Evolutionary conservation across 2,797 vertebrate species (phyloP).

Genomic region (Cottoperca gobio): DNA sequence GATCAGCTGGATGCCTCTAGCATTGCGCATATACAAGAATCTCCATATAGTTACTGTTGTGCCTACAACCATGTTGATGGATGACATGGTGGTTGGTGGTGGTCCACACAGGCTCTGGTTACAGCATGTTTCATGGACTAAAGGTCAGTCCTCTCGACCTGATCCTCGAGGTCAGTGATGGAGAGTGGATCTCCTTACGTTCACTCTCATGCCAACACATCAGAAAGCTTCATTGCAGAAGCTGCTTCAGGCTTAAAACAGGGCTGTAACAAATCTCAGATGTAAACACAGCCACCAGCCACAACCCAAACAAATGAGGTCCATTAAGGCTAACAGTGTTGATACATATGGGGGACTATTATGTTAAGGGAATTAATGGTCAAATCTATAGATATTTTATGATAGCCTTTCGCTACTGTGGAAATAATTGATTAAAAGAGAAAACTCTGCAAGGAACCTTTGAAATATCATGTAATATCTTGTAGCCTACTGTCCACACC

Average conservation of each 20-base stretch:
- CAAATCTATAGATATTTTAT: conserved; percentile 13
- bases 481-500: neutral
- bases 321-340: conserved; percentile 15
- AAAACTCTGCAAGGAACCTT: neutral
- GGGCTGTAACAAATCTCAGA: conserved; percentile 21
- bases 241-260: conserved; percentile 36
- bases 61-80: conserved; percentile 15
- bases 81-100: conserved; percentile 29
- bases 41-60: conserved; percentile 57
- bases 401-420: neutral
- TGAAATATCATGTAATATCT: neutral
- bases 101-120: conserved; percentile 66
- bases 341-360: conserved; percentile 7
- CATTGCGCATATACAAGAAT: conserved; percentile 36
- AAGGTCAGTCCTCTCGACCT: conserved; percentile 62
- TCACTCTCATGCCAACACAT: conserved; percentile 45
- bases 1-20: conserved; percentile 50
- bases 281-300: conserved; percentile 34
- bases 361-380: conserved; percentile 9
- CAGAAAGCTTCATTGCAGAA: conserved; percentile 22
- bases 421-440: neutral
- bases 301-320: conserved; percentile 23
- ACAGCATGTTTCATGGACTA: conserved; percentile 54
- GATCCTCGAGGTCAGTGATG: conserved; percentile 45
- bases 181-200: conserved; percentile 53